A percentile compares a stretch with the other conserved stretches of the same genome.
These are phyloP conservation scores for Pithys albifrons DNA, from an alignment of 2,113 vertebrate species.

Conservation along the genomic window DNA sequence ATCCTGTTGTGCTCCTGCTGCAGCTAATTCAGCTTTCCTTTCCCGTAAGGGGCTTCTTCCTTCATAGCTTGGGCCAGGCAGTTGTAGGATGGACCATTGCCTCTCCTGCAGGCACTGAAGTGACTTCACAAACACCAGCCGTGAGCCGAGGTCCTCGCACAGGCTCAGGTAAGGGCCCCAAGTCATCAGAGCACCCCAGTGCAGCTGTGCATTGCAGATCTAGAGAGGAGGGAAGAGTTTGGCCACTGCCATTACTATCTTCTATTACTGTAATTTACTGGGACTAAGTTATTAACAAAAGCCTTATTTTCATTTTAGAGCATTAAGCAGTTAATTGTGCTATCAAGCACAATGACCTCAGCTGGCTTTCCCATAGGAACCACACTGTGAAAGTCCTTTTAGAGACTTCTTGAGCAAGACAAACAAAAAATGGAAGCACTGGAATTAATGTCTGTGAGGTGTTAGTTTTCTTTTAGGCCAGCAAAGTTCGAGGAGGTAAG, in stretches of 20 bases:
- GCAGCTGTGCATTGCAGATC: not conserved
- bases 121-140: rapidly evolving
- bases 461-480: not conserved
- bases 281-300: not conserved
- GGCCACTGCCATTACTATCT: not conserved
- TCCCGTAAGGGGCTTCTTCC: not conserved
- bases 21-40: not conserved
- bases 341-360: not conserved
- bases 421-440: not conserved
- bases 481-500: not conserved
- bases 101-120: not conserved
- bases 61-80: not conserved
- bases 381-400: not conserved
- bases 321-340: not conserved
- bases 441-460: not conserved
- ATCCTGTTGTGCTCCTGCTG: not conserved
- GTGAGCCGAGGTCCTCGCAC: not conserved
- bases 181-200: not conserved
- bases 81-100: not conserved
- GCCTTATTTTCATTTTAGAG: not conserved
- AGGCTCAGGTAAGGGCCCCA: not conserved
- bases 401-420: not conserved
- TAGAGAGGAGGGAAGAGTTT: not conserved
- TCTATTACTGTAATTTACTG: not conserved
- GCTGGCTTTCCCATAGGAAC: not conserved